phyloP scores from a whole-genome alignment of 2,113 vertebrate genomes.

The Toxotes jaculatrix region DNA sequence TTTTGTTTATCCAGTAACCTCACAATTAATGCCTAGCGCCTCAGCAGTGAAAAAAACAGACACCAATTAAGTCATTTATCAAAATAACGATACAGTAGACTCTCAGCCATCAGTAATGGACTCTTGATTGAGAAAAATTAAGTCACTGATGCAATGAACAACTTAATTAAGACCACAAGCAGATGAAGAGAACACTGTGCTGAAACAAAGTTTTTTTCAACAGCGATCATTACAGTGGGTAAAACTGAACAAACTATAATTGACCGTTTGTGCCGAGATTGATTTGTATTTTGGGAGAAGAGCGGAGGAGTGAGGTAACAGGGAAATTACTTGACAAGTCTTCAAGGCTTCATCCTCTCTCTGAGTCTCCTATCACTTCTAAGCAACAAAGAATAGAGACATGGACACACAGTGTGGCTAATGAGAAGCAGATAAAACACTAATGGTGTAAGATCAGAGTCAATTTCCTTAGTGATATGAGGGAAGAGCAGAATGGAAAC shows the following conservation, averaged over 20 bases:
- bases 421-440: slow-evolving; percentile 56
- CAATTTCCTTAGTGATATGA: slow-evolving; percentile 7
- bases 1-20: neutral
- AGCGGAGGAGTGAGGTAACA: neutral
- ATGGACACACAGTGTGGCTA: slow-evolving; percentile 32
- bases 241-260: slow-evolving; percentile 39
- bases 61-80: slow-evolving; percentile 40
- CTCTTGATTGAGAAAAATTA: slow-evolving; percentile 37
- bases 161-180: slow-evolving; percentile 41
- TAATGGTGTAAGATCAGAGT: slow-evolving; percentile 42
- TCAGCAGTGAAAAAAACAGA: slow-evolving; percentile 26
- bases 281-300: slow-evolving; percentile 24
- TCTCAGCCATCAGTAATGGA: slow-evolving; percentile 17
- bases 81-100: slow-evolving; percentile 24
- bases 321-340: slow-evolving; percentile 23
- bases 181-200: slow-evolving; percentile 29
- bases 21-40: neutral
- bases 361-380: slow-evolving; percentile 18
- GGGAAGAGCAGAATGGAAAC: slow-evolving; percentile 19
- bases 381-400: slow-evolving; percentile 24
- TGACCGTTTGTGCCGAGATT: slow-evolving; percentile 22
- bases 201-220: slow-evolving; percentile 23
- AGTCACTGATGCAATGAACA: slow-evolving; percentile 15
- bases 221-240: slow-evolving; percentile 28
- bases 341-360: slow-evolving; percentile 16